phyloP scores from a whole-genome alignment of 2,888 invertebrate species.

The Philopedon plagiatum region DNA sequence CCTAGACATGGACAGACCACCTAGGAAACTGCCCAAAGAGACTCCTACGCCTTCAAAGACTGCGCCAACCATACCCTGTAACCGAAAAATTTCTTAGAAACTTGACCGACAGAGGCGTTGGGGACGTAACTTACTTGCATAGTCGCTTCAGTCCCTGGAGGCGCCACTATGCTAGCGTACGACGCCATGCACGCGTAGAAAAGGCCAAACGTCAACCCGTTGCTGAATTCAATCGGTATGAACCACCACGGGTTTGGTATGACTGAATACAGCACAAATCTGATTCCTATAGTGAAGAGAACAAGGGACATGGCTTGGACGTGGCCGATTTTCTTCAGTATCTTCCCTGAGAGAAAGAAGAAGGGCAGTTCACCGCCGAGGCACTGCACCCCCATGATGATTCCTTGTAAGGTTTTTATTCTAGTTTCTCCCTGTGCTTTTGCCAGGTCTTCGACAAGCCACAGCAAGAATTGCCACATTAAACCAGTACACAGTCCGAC shows the following conservation, averaged over 20 bases:
- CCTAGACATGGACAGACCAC: conserved; percentile 75
- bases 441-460: conserved; percentile 85
- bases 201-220: conserved; percentile 91
- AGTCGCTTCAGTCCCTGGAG: conserved; percentile 88
- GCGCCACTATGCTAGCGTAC: conserved; percentile 87
- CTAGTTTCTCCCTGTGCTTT: conserved; percentile 64
- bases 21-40: conserved; percentile 83
- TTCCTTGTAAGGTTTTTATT: conserved; percentile 70
- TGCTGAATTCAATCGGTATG: conserved; percentile 87
- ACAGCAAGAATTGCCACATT: conserved; percentile 91
- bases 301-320: conserved; percentile 88
- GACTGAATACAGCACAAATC: conserved; percentile 87
- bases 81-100: conserved; percentile 53
- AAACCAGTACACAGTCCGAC: conserved; percentile 89
- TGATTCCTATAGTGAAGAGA: conserved; percentile 82
- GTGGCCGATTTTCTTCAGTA: conserved; percentile 86
- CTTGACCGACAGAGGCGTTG: too few species aligned
- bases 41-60: conserved; percentile 91
- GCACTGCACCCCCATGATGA: conserved; percentile 73
- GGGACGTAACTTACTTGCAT: conserved; percentile 80
- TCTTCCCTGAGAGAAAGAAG: conserved; percentile 85
- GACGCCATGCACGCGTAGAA: conserved; percentile 92
- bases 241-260: conserved; percentile 87
- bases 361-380: conserved; percentile 89
- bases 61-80: conserved; percentile 86